Evolutionary conservation across 2,797 vertebrate genomes (phyloP).

Genomic region (Taenioides sp.): DNA sequence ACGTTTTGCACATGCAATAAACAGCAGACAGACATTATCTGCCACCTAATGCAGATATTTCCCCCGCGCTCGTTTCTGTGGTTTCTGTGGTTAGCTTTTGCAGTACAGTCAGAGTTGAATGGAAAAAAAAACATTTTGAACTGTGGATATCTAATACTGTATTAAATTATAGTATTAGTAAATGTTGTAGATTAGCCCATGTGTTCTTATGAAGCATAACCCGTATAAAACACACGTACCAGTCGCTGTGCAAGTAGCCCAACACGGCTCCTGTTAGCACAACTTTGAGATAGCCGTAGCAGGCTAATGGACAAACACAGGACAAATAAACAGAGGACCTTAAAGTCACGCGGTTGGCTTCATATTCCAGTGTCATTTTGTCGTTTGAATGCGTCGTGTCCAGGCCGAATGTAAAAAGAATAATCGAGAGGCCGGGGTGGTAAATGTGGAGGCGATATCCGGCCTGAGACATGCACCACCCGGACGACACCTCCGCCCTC

Average conservation of each 20-base stretch:
- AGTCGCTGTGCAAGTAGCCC: not conserved
- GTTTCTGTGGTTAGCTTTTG: conserved; percentile 22
- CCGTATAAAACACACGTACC: no score
- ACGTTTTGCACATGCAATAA: accelerated
- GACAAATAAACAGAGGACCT: not conserved
- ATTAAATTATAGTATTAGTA: not conserved
- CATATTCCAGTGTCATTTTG: not conserved
- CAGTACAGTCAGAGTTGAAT: not conserved
- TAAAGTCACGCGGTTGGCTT: not conserved
- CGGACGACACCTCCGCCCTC: conserved; percentile 68
- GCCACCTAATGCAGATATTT: not conserved
- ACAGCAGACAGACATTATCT: not conserved
- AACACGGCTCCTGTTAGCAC: conserved; percentile 34
- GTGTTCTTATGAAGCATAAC: not conserved
- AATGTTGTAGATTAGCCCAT: no score
- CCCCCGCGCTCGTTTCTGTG: conserved; percentile 9
- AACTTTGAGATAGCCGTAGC: conserved; percentile 48
- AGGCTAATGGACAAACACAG: conserved; percentile 37
- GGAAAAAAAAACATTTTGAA: not conserved
- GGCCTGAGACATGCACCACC: conserved; percentile 70
- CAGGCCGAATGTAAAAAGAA: not conserved
- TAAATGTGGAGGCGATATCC: conserved; percentile 67
- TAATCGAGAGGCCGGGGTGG: conserved; percentile 8
- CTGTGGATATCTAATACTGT: not conserved
- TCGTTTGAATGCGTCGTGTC: not conserved